Base-by-base conservation (phyloP, 2,888 invertebrate genomes). In the Corbicula japonica region DNA sequence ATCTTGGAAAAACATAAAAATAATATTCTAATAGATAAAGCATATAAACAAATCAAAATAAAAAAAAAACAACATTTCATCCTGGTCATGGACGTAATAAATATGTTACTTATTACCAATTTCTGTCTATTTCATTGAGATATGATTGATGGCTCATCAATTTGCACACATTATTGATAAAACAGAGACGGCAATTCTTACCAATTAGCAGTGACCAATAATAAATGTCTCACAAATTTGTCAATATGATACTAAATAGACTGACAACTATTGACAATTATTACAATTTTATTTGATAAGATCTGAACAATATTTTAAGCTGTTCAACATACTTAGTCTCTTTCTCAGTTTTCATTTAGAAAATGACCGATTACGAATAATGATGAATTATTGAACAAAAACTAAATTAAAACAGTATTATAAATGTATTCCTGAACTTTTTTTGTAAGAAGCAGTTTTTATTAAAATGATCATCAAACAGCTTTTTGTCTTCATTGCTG, bases 221-320 rank as follows among this genome's bases (percentile, higher is more conserved):
- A 50, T 78, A 78, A 78, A 78, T 69, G 78, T 78, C 78, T 60
- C 69, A 32, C 44, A 46, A 54, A 62, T 68, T 61, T 30, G 54
- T 75, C 69, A 62, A 68, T 69, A 69, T 38, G 23, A 38, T 72
- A 50, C 71, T 72, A 72, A 72, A 50, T 61, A 62, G 62, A 35
- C 50, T 34, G 62, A 8, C 54, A 54, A 41, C 41, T 72, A 72
- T 72, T 44, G 38, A 23, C 50, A 66, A 66, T 54, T 66, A 54
- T n/a, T n/a, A n/a, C n/a, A n/a, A n/a, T n/a, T n/a, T n/a, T n/a
- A n/a, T n/a, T n/a, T n/a, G n/a, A n/a, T n/a, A n/a, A n/a, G n/a
- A n/a, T n/a, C n/a, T n/a, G n/a, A n/a, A n/a, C n/a, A n/a, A n/a
- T n/a, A n/a, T n/a, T n/a, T n/a, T n/a, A n/a, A n/a, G n/a, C n/a